Base-by-base conservation (phyloP, 2,797 vertebrate species). In the Paguma larvata region DNA sequence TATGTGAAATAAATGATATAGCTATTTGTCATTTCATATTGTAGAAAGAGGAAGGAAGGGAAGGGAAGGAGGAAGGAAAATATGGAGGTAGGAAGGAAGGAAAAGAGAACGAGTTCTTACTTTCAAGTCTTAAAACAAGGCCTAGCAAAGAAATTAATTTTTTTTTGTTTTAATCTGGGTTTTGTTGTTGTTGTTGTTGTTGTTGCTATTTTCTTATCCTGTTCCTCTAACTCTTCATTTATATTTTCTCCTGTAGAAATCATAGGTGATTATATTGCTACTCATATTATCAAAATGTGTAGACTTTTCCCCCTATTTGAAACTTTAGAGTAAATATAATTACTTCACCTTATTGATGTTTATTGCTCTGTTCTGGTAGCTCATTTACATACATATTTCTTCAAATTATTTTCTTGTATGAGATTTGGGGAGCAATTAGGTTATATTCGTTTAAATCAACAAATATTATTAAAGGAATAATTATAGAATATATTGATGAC, bases 281-380 rank as follows among this genome's bases (percentile, higher is more conserved):
- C 3, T 25, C 82, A n/a, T 88, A n/a, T 32, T 65, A 87, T 92
- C 96, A 80, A 91, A 97, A 87, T 30, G 41, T 68, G 25, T 85
- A 21, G 86, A 82, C 51, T 85, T 97, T 77, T 8, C 18, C 14
- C 46, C 21, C 13, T n/a, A 63, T 63, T 96, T 93, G 41, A 34
- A 97, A 87, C 44, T 91, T 95, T 19, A 80, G 51, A 44, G 83
- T 95, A 97, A 97, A 97, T 94, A 94, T 97, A 97, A 97, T 98
- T 96, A 95, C 34, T 93, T 95, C 78, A 87, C 89, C 87, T 89
- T 77, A 92, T 85, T 79, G 85, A 97, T 97, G 46, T 68, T 89
- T 93, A 85, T 41, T 95, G 68, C 72, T 95, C 46, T 86, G 27
- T 78, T 92, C 65, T 72, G 97, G 72, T 83, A 89, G 70, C 25